phyloP scores from a whole-genome alignment of 2,797 vertebrate genomes.

The Bovichtus diacanthus region DNA sequence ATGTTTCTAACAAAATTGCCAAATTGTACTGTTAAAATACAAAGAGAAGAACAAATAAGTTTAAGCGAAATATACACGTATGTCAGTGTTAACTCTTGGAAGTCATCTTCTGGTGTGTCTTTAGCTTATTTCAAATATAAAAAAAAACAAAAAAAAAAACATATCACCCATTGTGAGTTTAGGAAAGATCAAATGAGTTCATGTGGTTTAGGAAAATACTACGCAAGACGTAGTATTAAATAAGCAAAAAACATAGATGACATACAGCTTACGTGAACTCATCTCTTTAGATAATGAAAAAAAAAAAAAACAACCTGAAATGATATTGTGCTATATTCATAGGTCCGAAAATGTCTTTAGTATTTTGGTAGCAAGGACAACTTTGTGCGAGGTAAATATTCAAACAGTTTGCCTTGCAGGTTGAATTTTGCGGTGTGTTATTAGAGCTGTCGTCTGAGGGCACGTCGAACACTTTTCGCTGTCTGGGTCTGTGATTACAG shows the following conservation, averaged over 20 bases:
- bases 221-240: not conserved
- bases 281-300: slow-evolving; percentile 5
- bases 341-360: not conserved
- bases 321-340: not conserved
- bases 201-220: not conserved
- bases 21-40: not conserved
- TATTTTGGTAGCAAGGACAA: not conserved
- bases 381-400: slow-evolving; percentile 29
- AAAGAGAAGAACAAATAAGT: not conserved
- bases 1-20: too few species aligned
- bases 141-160: too few species aligned
- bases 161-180: not conserved
- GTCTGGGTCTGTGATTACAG: slow-evolving; percentile 66
- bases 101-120: not conserved
- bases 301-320: slow-evolving; percentile 22
- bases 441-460: slow-evolving; percentile 46
- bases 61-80: not conserved
- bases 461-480: slow-evolving; percentile 49
- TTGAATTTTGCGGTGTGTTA: slow-evolving; percentile 50
- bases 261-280: not conserved
- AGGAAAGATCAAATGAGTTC: not conserved
- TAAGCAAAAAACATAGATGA: not conserved
- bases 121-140: not conserved
- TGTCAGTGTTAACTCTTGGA: not conserved
- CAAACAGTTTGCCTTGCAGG: slow-evolving; percentile 31